Percentiles rank a stretch among this genome's conserved stretches.
Evolutionary conservation across 1,140 invertebrate species (phyloP).

Genomic region (Macrotrachela quadricornifera): DNA sequence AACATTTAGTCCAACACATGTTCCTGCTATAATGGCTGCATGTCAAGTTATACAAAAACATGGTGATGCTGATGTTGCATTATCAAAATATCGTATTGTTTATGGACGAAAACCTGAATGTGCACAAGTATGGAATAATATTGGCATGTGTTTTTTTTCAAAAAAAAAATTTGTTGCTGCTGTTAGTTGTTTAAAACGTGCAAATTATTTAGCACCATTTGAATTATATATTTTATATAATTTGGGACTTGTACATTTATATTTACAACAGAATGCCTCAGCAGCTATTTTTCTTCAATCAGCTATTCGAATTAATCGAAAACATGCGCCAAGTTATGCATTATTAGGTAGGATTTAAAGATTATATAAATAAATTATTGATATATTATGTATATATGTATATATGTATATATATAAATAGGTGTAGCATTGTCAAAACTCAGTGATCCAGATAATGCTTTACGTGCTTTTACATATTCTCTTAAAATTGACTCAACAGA

Average conservation of each 20-base stretch:
- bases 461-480: slow-evolving; percentile 41
- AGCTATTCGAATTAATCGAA: slow-evolving; percentile 46
- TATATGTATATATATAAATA: too few relatives aligned
- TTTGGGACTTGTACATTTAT: slow-evolving; percentile 50
- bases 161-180: slow-evolving; percentile 74
- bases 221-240: slow-evolving; percentile 63
- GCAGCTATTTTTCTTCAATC: slow-evolving; percentile 58
- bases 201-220: slow-evolving; percentile 53
- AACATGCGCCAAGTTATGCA: slow-evolving; percentile 44
- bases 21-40: slow-evolving; percentile 53
- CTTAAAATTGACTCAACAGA: slow-evolving; percentile 15
- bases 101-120: slow-evolving; percentile 51
- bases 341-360: slow-evolving; percentile 42
- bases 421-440: slow-evolving; percentile 39
- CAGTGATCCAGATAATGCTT: slow-evolving; percentile 41
- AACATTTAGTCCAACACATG: slow-evolving; percentile 44
- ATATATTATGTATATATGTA: too few relatives aligned
- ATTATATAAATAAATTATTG: too few relatives aligned
- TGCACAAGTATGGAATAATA: slow-evolving; percentile 67
- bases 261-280: slow-evolving; percentile 56
- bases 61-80: slow-evolving; percentile 58
- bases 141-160: slow-evolving; percentile 73
- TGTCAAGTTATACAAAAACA: slow-evolving; percentile 63
- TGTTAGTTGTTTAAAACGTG: slow-evolving; percentile 53
- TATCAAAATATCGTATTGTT: slow-evolving; percentile 59